phyloP scores from a whole-genome alignment of 2,797 vertebrate species.

The Limosa lapponica region DNA sequence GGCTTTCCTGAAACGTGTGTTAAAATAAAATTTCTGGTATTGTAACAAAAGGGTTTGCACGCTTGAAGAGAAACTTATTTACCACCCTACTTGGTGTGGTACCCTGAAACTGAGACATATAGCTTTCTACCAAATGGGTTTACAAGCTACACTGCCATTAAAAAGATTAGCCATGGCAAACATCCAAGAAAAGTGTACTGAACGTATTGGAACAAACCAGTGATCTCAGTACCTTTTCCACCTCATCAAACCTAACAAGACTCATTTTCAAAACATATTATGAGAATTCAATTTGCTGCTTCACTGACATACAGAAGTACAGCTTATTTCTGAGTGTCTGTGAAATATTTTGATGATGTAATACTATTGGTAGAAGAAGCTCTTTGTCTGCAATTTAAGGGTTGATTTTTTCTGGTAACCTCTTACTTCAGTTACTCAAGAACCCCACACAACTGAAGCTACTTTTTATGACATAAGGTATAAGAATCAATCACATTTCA shows the following conservation, averaged over 20 bases:
- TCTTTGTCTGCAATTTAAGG: slow-evolving; percentile 67
- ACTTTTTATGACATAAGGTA: neutral
- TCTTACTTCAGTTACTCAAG: slow-evolving; percentile 22
- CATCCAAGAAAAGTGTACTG: slow-evolving; percentile 79
- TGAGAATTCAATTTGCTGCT: slow-evolving; percentile 91
- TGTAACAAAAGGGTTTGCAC: slow-evolving; percentile 51
- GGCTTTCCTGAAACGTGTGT: neutral
- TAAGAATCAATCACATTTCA: slow-evolving; percentile 26
- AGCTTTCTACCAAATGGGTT: slow-evolving; percentile 73
- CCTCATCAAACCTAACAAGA: slow-evolving; percentile 86
- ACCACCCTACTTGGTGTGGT: slow-evolving; percentile 62
- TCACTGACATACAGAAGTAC: slow-evolving; percentile 77
- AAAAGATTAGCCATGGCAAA: slow-evolving; percentile 87
- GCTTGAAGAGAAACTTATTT: slow-evolving; percentile 75
- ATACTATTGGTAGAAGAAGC: slow-evolving; percentile 13
- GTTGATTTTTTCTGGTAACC: slow-evolving; percentile 40
- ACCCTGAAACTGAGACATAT: slow-evolving; percentile 42
- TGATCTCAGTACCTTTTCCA: slow-evolving; percentile 83
- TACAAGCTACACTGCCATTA: slow-evolving; percentile 83
- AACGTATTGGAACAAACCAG: slow-evolving; percentile 82
- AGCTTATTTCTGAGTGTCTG: slow-evolving; percentile 66
- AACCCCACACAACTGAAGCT: neutral
- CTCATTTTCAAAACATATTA: slow-evolving; percentile 82
- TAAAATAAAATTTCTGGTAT: slow-evolving; percentile 47
- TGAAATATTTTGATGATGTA: slow-evolving; percentile 45